Base-by-base conservation (phyloP, 2,888 invertebrate species). In the Zele albiditarsus region DNA sequence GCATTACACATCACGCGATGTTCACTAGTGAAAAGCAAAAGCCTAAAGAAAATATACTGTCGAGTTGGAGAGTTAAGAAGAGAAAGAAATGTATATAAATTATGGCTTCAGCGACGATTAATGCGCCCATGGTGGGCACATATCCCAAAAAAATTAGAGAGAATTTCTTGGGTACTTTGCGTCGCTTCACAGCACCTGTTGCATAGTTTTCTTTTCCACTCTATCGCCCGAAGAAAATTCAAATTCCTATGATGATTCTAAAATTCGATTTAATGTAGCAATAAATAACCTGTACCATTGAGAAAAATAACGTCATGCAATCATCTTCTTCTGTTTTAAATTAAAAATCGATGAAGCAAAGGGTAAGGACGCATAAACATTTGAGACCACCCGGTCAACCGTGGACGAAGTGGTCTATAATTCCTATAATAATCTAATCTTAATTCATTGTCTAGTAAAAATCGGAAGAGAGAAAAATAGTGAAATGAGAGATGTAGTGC, bases 11-110 rank as follows among this genome's bases (percentile, higher is more conserved):
- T 53, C 53, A 53, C 53, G 20, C 53, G 53, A 53, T 53, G 53
- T 23, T 1, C 53, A 53, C 6, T 53, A 23, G 53, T 53, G n/a
- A 53, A 53, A 53, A 46, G 46, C 46, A n/a, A 25, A 14, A 60
- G 60, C 12, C 60, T 60, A 60, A 53, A 60, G 60, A 60, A 60
- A 60, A 60, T 60, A 60, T 60, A 60, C 60, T 53, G 53, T n/a
- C n/a, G 28, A 27, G 27, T n/a, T n/a, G 27, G 20, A 23, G 53
- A 23, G 53, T 53, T 53, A 53, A 53, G 8, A 20, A 53, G 20
- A 53, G 20, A 53, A 25, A 16, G 27, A 27, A 60, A 60, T 27
- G 27, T 23, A 25, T 60, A 60, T 60, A 28, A 60, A 60, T 60
- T 20, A 20, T 53, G 25, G 60, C 14, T 60, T 28, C 16, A 60